Evolutionary conservation across 2,888 invertebrate species (phyloP), one percentile per base, ranked within the genome.

Genomic region (Eulithis testata): DNA sequence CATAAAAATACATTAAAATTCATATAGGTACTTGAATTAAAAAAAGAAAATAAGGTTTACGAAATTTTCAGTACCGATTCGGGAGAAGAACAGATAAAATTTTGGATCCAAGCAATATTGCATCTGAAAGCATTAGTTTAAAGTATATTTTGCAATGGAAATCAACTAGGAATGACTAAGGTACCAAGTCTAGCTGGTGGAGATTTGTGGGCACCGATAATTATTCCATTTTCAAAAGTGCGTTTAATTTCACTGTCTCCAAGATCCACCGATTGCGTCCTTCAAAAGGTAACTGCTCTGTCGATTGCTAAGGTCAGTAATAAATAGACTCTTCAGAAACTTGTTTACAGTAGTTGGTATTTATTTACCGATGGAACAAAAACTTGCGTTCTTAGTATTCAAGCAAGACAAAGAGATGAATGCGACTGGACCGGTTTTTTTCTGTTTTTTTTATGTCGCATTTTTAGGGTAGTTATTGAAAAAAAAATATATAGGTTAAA

Each of bases 171-270:
- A 62, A 45, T 61, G 65, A 54, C 12, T 14, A 12, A 50, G 31
- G 54, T n/a, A n/a, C 21, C 52, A 44, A 54, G 61, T 54, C 53
- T 66, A 54, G 66, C 81, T 76, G 77, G 77, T 79, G 60, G 77
- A 82, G 88, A 89, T 89, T 84, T 79, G 78, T 82, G 79, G 80
- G 76, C 76, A 70, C 71, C 76, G 88, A 89, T 87, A 87, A 86
- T 85, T 84, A 83, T 78, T 80, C 77, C 78, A 76, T 81, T 83
- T 78, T 75, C 74, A 79, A 80, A 80, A 76, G 73, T 77, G 73
- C 72, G 72, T 67, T 70, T 65, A 61, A 21, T 65, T 63, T 67
- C 52, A 63, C 60, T 61, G 60, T 68, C 64, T 37, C 12, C 40
- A 12, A 59, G 63, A 67, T 67, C 27, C 49, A 14, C 3, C 49